Evolutionary conservation across 2,797 vertebrate species (phyloP), one percentile per base, ranked within the genome.

Genomic region (Glyptemys insculpta): DNA sequence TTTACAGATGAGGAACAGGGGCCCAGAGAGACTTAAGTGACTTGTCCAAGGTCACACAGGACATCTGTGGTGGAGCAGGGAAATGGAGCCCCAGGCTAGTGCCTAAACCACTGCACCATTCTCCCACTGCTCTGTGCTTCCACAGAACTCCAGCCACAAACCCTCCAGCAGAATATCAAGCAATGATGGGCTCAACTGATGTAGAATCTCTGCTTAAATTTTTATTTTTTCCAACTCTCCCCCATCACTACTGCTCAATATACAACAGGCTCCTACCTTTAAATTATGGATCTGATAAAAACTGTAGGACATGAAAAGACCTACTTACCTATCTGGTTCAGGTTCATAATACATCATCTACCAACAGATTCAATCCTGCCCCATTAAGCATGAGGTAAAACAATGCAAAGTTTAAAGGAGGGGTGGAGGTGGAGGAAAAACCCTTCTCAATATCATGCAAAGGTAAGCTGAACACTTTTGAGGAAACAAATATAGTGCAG

Each of bases 381-480:
- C 31, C 56, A 47, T 80, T 92, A 93, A 90, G 59, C 57, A 81
- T 59, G 83, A 52, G 54, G 89, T 0, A 37, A n/a, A 91, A 94
- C 34, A 1, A 81, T 76, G 19, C 25, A 86, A 95, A 83, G 87
- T 15, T n/a, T 81, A 80, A 94, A 83, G 68, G 59, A 18, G 1
- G 11, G 52, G 54, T 54, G 53, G 44, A 9, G 6, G 5, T 18
- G 25, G 8, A 37, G 21, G 23, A 41, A 72, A 19, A 81, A 34
- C 15, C 34, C 54, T 31, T 54, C 92, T 88, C 83, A 12, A 16
- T 37, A 1, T 47, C 52, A 62, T 87, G 15, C 18, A 89, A 72
- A 93, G 91, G 9, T 18, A 84, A 82, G 78, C 68, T 88, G 53
- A 81, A 91, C 72, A 88, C 62, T 87, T 86, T 65, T 88, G 92